These are phyloP conservation scores for Meda fulgida DNA, from an alignment of 2,797 vertebrate species.

Conservation along the genomic window DNA sequence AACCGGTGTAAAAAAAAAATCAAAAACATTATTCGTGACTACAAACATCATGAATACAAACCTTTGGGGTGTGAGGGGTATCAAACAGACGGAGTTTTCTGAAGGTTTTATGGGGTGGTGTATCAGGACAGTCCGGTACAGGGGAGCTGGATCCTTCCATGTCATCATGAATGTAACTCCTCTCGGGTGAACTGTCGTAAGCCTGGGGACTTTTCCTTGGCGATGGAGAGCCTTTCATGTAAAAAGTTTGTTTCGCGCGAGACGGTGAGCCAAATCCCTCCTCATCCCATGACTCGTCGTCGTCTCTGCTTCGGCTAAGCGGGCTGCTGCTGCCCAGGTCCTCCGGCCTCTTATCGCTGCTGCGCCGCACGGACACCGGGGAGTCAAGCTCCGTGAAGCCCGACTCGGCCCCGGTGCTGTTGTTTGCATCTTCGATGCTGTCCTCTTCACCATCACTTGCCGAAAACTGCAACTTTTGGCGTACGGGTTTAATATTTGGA, in stretches of 20 bases:
- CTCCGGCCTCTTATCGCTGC: constrained; percentile 62
- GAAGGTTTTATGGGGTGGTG: constrained; percentile 95
- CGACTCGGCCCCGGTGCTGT: constrained; percentile 91
- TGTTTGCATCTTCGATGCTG: constrained; percentile 85
- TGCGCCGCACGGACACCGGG: constrained; percentile 77
- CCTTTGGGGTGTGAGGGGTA: constrained; percentile 97
- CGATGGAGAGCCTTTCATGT: constrained; percentile 81
- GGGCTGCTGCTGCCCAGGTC: constrained; percentile 73
- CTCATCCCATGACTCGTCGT: constrained; percentile 87
- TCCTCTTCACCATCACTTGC: constrained; percentile 89
- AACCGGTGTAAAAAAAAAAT: neutral
- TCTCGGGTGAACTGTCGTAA: constrained; percentile 73
- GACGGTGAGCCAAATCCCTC: constrained; percentile 88
- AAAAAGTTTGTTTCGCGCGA: constrained; percentile 78
- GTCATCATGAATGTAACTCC: constrained; percentile 66
- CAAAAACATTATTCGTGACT: neutral
- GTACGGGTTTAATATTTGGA: constrained; percentile 74
- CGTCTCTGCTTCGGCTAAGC: constrained; percentile 62
- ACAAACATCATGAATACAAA: constrained; percentile 62
- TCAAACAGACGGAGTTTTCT: constrained; percentile 94
- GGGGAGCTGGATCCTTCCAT: constrained; percentile 81
- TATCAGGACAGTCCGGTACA: constrained; percentile 88
- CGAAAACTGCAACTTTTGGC: constrained; percentile 87
- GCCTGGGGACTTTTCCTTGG: constrained; percentile 76
- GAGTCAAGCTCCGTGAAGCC: constrained; percentile 94